Conservation (phyloP, 2,888 invertebrate species). For the Anodontia alba region DNA sequence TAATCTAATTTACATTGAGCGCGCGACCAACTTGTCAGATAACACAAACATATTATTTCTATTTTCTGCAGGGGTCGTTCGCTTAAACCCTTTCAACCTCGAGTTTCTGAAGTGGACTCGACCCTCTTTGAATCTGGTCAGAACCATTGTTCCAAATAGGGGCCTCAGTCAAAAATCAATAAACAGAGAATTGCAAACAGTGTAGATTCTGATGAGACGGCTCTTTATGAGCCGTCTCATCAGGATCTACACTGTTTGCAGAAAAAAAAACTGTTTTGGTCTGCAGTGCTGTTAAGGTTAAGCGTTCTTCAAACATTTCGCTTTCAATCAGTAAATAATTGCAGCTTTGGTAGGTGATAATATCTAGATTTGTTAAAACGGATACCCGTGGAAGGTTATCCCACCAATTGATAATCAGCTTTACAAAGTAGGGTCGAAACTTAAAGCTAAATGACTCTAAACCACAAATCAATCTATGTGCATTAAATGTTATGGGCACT, state of each 20-base stretch:
- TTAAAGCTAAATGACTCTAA: neutral
- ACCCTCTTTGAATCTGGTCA: too few relatives aligned
- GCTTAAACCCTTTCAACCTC: too few relatives aligned
- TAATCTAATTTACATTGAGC: neutral
- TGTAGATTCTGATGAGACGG: too few relatives aligned
- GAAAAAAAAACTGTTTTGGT: too few relatives aligned
- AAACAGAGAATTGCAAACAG: too few relatives aligned
- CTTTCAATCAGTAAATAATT: neutral
- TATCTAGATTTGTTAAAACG: neutral
- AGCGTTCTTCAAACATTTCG: neutral
- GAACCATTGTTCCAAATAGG: too few relatives aligned
- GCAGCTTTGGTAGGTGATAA: neutral
- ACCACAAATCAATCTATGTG: neutral
- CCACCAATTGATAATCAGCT: neutral
- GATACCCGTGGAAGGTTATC: neutral
- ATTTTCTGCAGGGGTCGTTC: neutral
- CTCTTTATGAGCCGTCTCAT: too few relatives aligned
- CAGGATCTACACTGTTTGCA: too few relatives aligned
- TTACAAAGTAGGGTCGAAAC: neutral
- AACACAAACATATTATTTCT: neutral
- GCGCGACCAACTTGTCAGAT: neutral
- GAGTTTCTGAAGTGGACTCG: too few relatives aligned
- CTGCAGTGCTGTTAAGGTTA: too few relatives aligned
- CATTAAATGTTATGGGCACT: neutral
- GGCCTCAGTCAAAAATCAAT: too few relatives aligned